A percentile compares a stretch with the other conserved stretches of the same genome.
phyloP scores from a whole-genome alignment of 2,113 vertebrate genomes.

The Aspiorhynchus laticeps region DNA sequence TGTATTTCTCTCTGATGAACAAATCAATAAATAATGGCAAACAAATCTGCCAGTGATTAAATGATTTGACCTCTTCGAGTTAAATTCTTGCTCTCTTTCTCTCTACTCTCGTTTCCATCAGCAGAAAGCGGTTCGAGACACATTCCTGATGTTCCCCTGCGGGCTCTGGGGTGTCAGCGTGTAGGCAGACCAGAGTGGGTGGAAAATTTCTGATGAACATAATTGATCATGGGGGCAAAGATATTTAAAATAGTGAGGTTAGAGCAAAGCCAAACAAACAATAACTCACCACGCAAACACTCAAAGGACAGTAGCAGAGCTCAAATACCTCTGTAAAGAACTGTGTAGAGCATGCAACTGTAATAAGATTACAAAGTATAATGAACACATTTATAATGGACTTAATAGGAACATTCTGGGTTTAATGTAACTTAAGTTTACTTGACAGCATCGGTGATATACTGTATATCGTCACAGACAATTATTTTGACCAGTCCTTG shows the following conservation, averaged over 20 bases:
- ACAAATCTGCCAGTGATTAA: conserved; percentile 20
- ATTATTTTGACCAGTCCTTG: not conserved
- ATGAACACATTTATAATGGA: not conserved
- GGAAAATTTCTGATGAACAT: conserved; percentile 37
- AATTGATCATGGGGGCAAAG: conserved; percentile 22
- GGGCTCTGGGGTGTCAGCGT: not conserved
- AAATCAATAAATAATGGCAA: conserved; percentile 18
- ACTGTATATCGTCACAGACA: not conserved
- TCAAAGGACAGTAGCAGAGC: not conserved
- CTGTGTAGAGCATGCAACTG: not conserved
- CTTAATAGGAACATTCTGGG: too few relatives aligned
- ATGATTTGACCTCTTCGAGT: not conserved
- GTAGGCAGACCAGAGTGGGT: conserved; percentile 41
- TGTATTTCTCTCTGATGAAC: not conserved
- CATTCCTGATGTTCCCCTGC: not conserved
- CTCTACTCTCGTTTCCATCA: not conserved
- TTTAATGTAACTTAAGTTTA: too few relatives aligned
- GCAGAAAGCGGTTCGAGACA: not conserved
- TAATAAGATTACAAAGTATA: not conserved
- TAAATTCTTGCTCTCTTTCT: not conserved
- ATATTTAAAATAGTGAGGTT: conserved; percentile 15
- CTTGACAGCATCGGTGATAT: not conserved
- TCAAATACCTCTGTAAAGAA: not conserved
- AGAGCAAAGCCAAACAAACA: conserved; percentile 3
- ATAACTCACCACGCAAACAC: not conserved